Conservation (phyloP, 2,888 invertebrate species). For the Seira musarum region DNA sequence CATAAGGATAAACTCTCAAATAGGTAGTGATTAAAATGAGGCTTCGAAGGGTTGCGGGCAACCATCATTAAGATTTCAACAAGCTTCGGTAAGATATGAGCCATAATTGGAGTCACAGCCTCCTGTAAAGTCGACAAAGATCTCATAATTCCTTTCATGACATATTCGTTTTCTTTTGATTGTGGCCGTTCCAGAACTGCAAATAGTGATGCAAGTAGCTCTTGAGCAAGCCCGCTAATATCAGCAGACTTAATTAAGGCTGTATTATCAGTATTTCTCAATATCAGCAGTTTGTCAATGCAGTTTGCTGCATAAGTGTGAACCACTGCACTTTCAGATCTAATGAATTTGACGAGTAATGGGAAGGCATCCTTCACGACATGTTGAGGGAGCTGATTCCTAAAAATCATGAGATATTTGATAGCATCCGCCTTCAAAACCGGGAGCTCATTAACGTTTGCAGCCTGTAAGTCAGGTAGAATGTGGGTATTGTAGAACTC, state of each 20-base stretch:
- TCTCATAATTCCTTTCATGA: slow-evolving; percentile 98
- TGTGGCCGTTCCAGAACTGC: slow-evolving; percentile 80
- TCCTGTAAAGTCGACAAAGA: slow-evolving; percentile 88
- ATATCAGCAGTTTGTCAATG: slow-evolving; percentile 88
- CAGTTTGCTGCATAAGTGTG: slow-evolving; percentile 96
- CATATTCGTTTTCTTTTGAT: slow-evolving; percentile 95
- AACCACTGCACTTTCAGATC: slow-evolving; percentile 86
- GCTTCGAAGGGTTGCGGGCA: slow-evolving; percentile 94
- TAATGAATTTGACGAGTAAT: slow-evolving; percentile 83
- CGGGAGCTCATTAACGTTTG: slow-evolving; percentile 85
- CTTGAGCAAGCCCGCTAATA: slow-evolving; percentile 79
- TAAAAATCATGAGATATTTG: slow-evolving; percentile 96
- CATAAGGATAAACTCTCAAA: slow-evolving; percentile 95
- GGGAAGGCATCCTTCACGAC: slow-evolving; percentile 84
- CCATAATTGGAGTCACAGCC: slow-evolving; percentile 84
- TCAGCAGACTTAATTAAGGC: slow-evolving; percentile 77
- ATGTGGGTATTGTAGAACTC: slow-evolving; percentile 93
- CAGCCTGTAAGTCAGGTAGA: slow-evolving; percentile 85
- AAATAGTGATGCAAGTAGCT: slow-evolving; percentile 85
- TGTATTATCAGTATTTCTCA: slow-evolving; percentile 78
- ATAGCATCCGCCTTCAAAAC: slow-evolving; percentile 97
- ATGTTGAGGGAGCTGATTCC: slow-evolving; percentile 88
- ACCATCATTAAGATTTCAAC: slow-evolving; percentile 87
- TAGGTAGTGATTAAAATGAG: slow-evolving; percentile 98
- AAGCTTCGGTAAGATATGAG: slow-evolving; percentile 85